Evolutionary conservation across 2,888 invertebrate genomes (phyloP).

Genomic region (Heteromyza rotundicornis): DNA sequence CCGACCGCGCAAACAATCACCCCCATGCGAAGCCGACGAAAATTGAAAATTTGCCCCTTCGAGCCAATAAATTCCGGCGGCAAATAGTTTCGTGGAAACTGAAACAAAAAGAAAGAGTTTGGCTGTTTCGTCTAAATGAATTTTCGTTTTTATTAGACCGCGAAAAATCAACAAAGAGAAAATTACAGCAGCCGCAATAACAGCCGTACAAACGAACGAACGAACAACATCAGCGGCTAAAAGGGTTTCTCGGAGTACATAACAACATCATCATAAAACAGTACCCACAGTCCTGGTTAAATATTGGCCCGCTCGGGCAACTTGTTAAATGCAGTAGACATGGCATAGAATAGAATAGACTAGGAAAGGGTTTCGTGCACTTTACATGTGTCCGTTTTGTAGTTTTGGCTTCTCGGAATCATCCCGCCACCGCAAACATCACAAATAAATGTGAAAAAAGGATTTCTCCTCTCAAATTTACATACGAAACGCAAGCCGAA

Average conservation of each 20-base stretch:
- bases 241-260: constrained; percentile 15
- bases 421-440: constrained; percentile 18
- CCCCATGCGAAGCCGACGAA: constrained; percentile 33
- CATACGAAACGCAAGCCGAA: background rate
- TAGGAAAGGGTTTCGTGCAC: constrained; percentile 4
- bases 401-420: constrained; percentile 18
- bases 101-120: no score
- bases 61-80: background rate
- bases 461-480: background rate
- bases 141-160: constrained; percentile 33
- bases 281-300: constrained; percentile 36
- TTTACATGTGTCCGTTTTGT: background rate
- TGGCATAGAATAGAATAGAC: no score
- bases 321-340: background rate
- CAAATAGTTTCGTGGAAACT: constrained; percentile 13
- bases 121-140: constrained; percentile 12
- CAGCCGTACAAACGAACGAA: constrained; percentile 1
- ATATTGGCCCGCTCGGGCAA: constrained; percentile 23
- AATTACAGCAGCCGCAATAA: no score
- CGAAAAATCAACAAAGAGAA: constrained; percentile 35
- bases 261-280: constrained; percentile 26
- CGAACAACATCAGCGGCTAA: constrained; percentile 18
- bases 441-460: constrained; percentile 3
- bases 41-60: constrained; percentile 7
- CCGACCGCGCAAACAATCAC: constrained; percentile 31